A percentile compares a stretch with the other conserved stretches of the same genome.
Conservation (phyloP, 2,113 vertebrate species). For the Vidua chalybeata region DNA sequence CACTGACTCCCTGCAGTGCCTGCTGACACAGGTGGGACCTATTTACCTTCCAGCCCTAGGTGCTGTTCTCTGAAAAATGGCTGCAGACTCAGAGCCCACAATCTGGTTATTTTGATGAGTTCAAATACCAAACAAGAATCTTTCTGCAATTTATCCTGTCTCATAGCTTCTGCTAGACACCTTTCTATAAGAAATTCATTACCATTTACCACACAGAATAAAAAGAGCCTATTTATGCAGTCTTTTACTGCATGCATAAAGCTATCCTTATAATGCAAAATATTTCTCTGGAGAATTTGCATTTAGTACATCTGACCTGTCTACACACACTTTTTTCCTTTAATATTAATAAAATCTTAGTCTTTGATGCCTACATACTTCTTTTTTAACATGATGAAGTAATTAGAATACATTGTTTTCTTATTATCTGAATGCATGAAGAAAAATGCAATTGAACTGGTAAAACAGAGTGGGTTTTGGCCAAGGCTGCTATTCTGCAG, state of each 20-base stretch:
- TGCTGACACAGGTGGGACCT: neutral
- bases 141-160: neutral
- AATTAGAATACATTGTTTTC: neutral
- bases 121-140: neutral
- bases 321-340: neutral
- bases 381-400: neutral
- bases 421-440: neutral
- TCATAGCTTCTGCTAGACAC: neutral
- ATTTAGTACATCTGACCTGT: neutral
- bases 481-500: neutral
- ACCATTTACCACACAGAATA: neutral
- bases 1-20: neutral
- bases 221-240: neutral
- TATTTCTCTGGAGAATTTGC: neutral
- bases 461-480: neutral
- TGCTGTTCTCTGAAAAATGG: neutral
- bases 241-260: neutral
- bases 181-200: neutral
- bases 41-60: neutral
- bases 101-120: neutral
- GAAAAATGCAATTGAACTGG: neutral
- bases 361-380: neutral
- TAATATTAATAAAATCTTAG: neutral
- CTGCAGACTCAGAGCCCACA: neutral
- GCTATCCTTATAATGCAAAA: neutral